Evolutionary conservation across 2,797 vertebrate genomes (phyloP).

Genomic region (Halcyon badia): DNA sequence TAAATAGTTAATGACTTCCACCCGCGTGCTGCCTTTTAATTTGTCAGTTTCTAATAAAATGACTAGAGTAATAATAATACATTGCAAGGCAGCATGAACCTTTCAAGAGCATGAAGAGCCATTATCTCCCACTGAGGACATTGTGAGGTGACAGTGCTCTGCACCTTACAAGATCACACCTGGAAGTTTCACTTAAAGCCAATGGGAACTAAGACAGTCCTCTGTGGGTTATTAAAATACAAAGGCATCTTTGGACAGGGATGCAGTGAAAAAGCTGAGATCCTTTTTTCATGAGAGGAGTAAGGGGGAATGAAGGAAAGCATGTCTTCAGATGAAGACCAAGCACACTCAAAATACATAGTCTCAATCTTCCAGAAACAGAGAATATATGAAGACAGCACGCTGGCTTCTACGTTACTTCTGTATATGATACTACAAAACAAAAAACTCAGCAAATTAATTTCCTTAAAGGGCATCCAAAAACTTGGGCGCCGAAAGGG

Average conservation of each 20-base stretch:
- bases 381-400: not conserved
- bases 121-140: not conserved
- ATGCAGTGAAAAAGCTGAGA: not conserved
- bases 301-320: not conserved
- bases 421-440: not conserved
- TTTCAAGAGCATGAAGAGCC: not conserved
- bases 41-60: not conserved
- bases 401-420: not conserved
- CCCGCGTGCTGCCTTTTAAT: not conserved
- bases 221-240: not conserved
- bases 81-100: not conserved
- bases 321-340: not conserved
- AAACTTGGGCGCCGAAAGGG: not conserved
- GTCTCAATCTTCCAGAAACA: not conserved
- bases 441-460: not conserved
- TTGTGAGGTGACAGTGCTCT: not conserved
- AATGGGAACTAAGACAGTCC: fast-evolving
- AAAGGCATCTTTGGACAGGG: not conserved
- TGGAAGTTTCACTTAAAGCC: not conserved
- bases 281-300: not conserved
- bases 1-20: not conserved
- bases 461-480: not conserved
- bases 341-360: not conserved
- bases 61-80: not conserved
- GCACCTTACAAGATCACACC: fast-evolving